phyloP scores from a whole-genome alignment of 2,888 invertebrate species.

The Scaptomyza tumidula region DNA sequence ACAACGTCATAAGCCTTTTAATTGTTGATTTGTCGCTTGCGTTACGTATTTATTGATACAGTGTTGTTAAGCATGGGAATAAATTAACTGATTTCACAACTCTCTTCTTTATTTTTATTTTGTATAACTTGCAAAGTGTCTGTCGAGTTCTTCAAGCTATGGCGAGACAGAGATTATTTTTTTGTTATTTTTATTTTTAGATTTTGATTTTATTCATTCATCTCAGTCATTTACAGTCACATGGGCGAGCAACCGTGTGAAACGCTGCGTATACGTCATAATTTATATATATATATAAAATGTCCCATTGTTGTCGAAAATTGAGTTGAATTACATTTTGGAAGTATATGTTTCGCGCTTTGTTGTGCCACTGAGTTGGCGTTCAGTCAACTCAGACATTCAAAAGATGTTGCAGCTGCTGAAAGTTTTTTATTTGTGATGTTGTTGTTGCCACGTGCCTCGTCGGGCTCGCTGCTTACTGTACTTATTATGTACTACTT shows the following conservation, averaged over 20 bases:
- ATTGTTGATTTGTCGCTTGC: no score
- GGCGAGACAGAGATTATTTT: slow-evolving; percentile 2
- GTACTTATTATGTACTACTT: neutral
- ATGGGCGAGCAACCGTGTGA: slow-evolving; percentile 20
- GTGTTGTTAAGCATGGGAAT: slow-evolving; percentile 2
- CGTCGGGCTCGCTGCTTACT: neutral
- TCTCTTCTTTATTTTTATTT: no score
- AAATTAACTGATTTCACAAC: neutral
- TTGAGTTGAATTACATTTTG: slow-evolving; percentile 32
- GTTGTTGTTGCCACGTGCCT: slow-evolving; percentile 1
- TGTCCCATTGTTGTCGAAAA: slow-evolving; percentile 23
- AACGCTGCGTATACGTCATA: slow-evolving; percentile 51
- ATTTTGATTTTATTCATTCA: neutral
- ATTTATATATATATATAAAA: slow-evolving; percentile 13
- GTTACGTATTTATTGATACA: neutral
- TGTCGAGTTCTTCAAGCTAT: neutral
- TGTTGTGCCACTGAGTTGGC: slow-evolving; percentile 30
- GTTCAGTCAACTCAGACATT: slow-evolving; percentile 13
- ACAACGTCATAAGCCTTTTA: no score
- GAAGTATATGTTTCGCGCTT: slow-evolving; percentile 32
- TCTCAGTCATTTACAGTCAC: neutral
- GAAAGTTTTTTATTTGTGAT: neutral
- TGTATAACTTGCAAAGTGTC: neutral
- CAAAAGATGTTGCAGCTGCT: slow-evolving; percentile 8
- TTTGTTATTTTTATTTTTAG: neutral